Base-by-base conservation (phyloP, 35 echinoderm and acorn worm genomes). In the Heliocidaris tuberculata region DNA sequence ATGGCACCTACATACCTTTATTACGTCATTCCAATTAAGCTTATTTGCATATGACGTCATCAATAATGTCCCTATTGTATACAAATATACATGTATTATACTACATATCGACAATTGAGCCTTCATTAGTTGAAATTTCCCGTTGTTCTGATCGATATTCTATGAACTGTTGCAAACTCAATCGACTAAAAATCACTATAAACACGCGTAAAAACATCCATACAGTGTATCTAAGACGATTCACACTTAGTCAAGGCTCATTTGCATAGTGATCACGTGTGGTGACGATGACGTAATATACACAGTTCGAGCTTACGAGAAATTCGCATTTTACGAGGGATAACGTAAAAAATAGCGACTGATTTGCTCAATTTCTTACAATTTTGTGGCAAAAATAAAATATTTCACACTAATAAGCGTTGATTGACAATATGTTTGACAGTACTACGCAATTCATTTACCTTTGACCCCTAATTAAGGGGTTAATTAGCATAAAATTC, bases 221-320 rank as follows among this genome's bases (percentile, higher is more conserved):
- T 78, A 27, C 19, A 19, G 65, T 78, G 7, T 78, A 7, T 78
- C 27, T 27, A 78, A 78, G 65, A n/a, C 17, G 27, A n/a, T 78
- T 78, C 7, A 78, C 65, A 78, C 65, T 8, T 19, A n/a, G 8
- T 4, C 65, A 4, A 78, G 19, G 65, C 65, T 93, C 47, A 93
- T 93, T 93, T 48, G 91, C 91, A 93, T 93, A 93, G 12, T 30
- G 48, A 50, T 59, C 19, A 49, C 47, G 27, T 24, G 48, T 7
- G 91, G 91, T 93, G 91, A 93, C 91, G 91, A 93, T 89, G 31
- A 89, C 87, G 87, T 89, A 89, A 89, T 89, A 7, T 78, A 24
- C 65, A 24, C 27, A 21, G 27, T 27, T 27, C 21, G 27, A n/a
- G 27, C 65, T 19, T 2, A 78, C 65, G 65, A 4, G 4, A n/a